Evolutionary conservation across 1,140 invertebrate genomes (phyloP), one percentile per base, ranked within the genome.

Genomic region (Pseudoatta argentina): DNA sequence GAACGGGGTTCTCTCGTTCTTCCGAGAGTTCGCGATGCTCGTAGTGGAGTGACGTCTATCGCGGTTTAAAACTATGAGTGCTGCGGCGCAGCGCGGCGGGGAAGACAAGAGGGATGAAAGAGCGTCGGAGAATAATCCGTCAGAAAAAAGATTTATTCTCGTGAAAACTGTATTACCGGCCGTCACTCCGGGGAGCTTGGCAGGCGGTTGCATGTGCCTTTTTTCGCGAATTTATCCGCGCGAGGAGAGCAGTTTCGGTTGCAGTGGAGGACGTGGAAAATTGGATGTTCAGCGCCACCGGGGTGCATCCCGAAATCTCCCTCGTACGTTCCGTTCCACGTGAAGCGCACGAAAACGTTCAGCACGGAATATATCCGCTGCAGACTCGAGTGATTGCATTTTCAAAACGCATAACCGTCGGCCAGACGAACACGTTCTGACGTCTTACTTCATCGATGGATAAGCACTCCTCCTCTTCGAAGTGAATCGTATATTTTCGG

Each of bases 101-200:
- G 24, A 83, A 83, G 69, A 73, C 55, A 34, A 61, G 77, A 7
- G 16, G 51, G 66, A 59, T 59, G 30, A 82, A 59, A 44, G 75
- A 72, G 53, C 69, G 79, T 48, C 69, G 55, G 69, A 83, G 59
- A 27, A 83, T 83, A 83, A 83, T 83, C 79, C 69, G 69, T 75
- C 79, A 83, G 79, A 75, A 83, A 83, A 83, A 83, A 83, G 79
- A 83, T 83, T 83, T 83, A 83, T 83, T 83, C 79, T 83, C 69
- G 55, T 83, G 79, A 83, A 83, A 83, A 83, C 69, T 83, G 69
- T 83, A 75, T 83, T 83, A 83, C 79, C 55, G 69, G 79, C 79
- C 79, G 79, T 83, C 79, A 75, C 79, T 83, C 79, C 69, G 39
- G 24, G 79, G 30, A 73, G 72, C 79, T 83, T 83, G 79, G 79